These are phyloP conservation scores for Aurelia coerulea DNA, from an alignment of 30 jellyfish, hydroid and myxozoan genomes.

Conservation along the genomic window DNA sequence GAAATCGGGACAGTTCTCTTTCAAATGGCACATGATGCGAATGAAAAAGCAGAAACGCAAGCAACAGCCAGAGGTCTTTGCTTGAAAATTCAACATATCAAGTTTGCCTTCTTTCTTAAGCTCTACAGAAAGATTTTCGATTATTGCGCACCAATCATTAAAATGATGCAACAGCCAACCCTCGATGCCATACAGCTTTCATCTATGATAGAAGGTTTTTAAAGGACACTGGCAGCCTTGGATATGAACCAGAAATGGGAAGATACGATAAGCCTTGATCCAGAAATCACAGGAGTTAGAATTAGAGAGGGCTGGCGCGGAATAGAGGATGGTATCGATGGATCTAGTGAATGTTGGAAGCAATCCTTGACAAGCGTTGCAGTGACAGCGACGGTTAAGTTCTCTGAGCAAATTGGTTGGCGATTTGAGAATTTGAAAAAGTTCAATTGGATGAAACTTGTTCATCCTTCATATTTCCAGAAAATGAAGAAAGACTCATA, in stretches of 20 bases:
- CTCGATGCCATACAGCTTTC: background rate
- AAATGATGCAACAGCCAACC: conserved; percentile 7
- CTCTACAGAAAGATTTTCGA: conserved; percentile 4
- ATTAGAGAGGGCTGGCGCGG: conserved; percentile 49
- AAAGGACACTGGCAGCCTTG: background rate
- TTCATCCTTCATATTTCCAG: conserved; percentile 11
- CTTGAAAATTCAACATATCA: conserved; percentile 1
- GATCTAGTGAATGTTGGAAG: background rate
- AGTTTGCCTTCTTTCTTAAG: conserved; percentile 3
- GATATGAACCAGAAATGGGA: background rate
- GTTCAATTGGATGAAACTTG: conserved; percentile 32
- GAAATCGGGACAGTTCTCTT: conserved; percentile 1
- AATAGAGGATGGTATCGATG: conserved; percentile 11
- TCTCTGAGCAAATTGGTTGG: conserved; percentile 1
- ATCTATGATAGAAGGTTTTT: background rate
- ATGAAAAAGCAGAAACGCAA: conserved; percentile 14
- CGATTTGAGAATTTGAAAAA: background rate
- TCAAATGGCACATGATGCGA: background rate
- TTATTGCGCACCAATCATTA: conserved; percentile 1
- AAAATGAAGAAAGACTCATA: background rate
- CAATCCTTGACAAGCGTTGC: background rate
- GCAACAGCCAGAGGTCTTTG: conserved; percentile 34
- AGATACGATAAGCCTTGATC: conserved; percentile 26
- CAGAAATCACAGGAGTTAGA: background rate
- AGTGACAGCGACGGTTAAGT: background rate